These are phyloP conservation scores for Acleris cristana DNA, from an alignment of 2,888 invertebrate genomes.

Conservation along the genomic window DNA sequence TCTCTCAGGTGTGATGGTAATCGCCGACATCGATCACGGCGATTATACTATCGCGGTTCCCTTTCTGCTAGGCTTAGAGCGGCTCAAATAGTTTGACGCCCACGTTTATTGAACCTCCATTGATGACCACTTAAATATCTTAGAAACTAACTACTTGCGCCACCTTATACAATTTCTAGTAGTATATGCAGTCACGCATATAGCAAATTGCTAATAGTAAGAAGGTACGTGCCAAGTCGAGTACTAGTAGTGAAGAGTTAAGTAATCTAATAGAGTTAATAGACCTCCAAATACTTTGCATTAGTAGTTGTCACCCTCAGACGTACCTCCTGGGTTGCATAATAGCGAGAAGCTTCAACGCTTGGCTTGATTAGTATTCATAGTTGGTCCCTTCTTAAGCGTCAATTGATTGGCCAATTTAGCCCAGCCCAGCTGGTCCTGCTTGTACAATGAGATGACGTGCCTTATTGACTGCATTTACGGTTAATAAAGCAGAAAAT, in stretches of 20 bases:
- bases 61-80: conserved; percentile 57
- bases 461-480: conserved; percentile 7
- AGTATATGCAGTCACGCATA: too few species aligned
- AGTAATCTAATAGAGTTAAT: conserved; percentile 5
- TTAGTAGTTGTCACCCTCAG: conserved; percentile 7
- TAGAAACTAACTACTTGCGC: too few species aligned
- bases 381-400: conserved; percentile 21
- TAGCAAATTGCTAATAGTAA: too few species aligned
- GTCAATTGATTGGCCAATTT: conserved; percentile 25
- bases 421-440: conserved; percentile 10
- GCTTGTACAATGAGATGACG: conserved; percentile 5
- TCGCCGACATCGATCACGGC: conserved; percentile 70
- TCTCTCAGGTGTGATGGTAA: conserved; percentile 70
- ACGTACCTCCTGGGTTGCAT: conserved; percentile 6
- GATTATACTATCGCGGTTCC: conserved; percentile 58
- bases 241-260: neutral
- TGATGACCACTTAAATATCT: conserved; percentile 6
- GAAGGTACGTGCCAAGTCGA: too few species aligned
- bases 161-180: too few species aligned
- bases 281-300: neutral
- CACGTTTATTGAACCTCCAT: conserved; percentile 35
- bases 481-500: conserved; percentile 3
- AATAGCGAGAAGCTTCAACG: conserved; percentile 5
- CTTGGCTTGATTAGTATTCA: conserved; percentile 24
- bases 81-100: conserved; percentile 60